Conservation (phyloP, 2,797 vertebrate species). For the Anomalospiza imberbis region DNA sequence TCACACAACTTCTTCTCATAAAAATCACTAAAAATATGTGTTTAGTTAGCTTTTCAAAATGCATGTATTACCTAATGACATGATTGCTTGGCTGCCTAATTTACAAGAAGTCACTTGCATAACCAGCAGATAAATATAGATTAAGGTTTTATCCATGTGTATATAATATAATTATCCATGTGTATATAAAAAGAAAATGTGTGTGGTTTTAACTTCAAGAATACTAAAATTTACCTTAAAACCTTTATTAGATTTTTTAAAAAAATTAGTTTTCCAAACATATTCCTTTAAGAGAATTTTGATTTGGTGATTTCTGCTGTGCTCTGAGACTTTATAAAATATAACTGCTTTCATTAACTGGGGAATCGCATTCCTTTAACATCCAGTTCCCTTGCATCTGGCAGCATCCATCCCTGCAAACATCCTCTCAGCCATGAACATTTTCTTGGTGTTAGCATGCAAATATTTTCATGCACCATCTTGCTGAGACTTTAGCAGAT, state of each 20-base stretch:
- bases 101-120: background rate
- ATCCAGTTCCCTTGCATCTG: background rate
- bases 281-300: background rate
- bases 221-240: background rate
- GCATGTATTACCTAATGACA: background rate
- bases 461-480: background rate
- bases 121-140: background rate
- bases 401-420: background rate
- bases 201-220: background rate
- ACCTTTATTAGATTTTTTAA: background rate
- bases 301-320: background rate
- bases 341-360: background rate
- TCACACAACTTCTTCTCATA: background rate
- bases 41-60: background rate
- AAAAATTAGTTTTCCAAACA: background rate
- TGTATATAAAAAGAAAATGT: background rate
- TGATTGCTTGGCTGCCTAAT: background rate
- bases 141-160: background rate
- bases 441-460: background rate
- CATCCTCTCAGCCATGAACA: background rate
- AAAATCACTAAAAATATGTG: background rate
- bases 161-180: background rate
- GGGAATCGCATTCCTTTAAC: background rate
- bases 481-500: background rate
- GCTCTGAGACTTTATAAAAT: background rate